Evolutionary conservation across 1,140 invertebrate genomes (phyloP).

Genomic region (Ridgeia piscesae): DNA sequence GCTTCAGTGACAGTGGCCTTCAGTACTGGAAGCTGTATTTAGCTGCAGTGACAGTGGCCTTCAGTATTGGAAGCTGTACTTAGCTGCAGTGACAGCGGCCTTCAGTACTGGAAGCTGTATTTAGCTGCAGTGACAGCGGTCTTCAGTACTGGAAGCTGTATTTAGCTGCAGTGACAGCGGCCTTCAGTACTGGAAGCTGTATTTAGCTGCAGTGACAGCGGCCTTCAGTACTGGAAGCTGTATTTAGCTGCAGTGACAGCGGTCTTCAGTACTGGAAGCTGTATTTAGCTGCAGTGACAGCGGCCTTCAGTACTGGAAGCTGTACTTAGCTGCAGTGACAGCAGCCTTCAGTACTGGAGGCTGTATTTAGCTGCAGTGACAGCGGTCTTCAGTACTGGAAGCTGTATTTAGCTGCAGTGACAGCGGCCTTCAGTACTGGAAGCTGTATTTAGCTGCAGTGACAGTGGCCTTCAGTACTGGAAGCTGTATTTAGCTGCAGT

Average conservation of each 20-base stretch:
- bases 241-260: not conserved
- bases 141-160: constrained; percentile 88
- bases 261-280: constrained; percentile 89
- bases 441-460: not conserved
- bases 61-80: not conserved
- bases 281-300: constrained; percentile 18
- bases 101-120: not conserved
- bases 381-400: constrained; percentile 81
- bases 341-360: not conserved
- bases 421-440: not conserved
- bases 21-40: constrained; percentile 86
- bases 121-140: not conserved
- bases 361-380: not conserved
- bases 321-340: not conserved
- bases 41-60: too few relatives aligned
- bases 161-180: too few relatives aligned
- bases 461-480: not conserved
- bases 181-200: not conserved
- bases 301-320: not conserved
- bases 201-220: not conserved
- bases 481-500: not conserved
- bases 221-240: not conserved
- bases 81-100: not conserved
- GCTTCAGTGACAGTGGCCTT: constrained; percentile 38
- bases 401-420: constrained; percentile 60